These are phyloP conservation scores for Triplophysa siluroides DNA, from an alignment of 2,113 vertebrate species.

Conservation along the genomic window DNA sequence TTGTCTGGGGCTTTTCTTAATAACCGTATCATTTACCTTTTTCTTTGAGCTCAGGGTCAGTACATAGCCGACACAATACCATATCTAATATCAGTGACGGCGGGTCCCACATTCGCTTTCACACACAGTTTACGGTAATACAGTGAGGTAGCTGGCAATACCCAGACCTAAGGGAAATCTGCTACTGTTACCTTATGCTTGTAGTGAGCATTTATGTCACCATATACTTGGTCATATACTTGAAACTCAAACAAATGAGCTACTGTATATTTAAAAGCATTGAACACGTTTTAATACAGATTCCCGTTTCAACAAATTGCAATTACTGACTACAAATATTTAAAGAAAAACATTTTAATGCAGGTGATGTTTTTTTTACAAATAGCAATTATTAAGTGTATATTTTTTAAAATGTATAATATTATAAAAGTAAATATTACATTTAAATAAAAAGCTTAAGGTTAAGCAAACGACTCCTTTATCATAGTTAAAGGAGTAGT, in stretches of 20 bases:
- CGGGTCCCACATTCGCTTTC: neutral
- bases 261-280: neutral
- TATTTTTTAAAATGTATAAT: too few species aligned
- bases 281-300: neutral
- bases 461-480: too few species aligned
- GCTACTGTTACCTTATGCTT: too few species aligned
- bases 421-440: neutral
- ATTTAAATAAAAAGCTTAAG: neutral
- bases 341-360: neutral
- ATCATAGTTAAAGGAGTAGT: too few species aligned
- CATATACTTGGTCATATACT: too few species aligned
- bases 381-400: too few species aligned
- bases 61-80: neutral
- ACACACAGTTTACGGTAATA: neutral
- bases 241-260: too few species aligned
- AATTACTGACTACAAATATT: neutral
- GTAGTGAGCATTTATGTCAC: too few species aligned
- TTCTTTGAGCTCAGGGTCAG: slow-evolving; percentile 28
- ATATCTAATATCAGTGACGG: neutral
- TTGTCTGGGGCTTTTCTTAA: slow-evolving; percentile 24
- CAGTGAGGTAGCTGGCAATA: too few species aligned
- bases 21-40: slow-evolving; percentile 10
- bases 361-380: too few species aligned
- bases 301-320: neutral
- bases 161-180: too few species aligned